A percentile compares a stretch with the other conserved stretches of the same genome.
Conservation (phyloP, 2,888 invertebrate species). For the Rhopalosiphum nymphaeae region DNA sequence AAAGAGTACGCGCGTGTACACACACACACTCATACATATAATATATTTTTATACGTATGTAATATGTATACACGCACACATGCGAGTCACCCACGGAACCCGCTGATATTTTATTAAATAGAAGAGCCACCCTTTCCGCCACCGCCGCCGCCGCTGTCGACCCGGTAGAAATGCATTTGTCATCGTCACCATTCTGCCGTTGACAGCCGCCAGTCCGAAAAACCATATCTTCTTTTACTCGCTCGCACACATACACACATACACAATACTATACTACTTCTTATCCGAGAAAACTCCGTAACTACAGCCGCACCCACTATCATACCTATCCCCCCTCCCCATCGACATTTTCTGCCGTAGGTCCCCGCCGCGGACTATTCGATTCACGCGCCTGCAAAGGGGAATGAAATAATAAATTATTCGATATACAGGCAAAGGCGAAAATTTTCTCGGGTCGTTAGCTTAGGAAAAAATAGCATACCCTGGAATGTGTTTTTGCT, state of each 20-base stretch:
- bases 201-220: conserved; percentile 64
- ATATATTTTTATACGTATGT: background rate
- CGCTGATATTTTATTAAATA: conserved; percentile 59
- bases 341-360: background rate
- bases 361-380: background rate
- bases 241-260: background rate
- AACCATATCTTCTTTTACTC: conserved; percentile 46
- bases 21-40: background rate
- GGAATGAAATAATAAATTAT: background rate
- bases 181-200: conserved; percentile 63
- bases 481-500: background rate
- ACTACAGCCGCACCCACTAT: background rate
- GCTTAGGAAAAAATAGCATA: background rate
- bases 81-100: conserved; percentile 8
- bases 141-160: background rate
- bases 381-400: background rate
- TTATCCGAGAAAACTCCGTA: background rate
- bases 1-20: background rate
- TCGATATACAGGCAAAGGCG: background rate
- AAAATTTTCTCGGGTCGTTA: conserved; percentile 34
- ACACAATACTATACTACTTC: background rate
- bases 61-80: background rate
- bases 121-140: conserved; percentile 34
- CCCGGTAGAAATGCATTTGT: conserved; percentile 61
- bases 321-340: background rate